Conservation (phyloP, 2,797 vertebrate species). For the Acomys russatus region DNA sequence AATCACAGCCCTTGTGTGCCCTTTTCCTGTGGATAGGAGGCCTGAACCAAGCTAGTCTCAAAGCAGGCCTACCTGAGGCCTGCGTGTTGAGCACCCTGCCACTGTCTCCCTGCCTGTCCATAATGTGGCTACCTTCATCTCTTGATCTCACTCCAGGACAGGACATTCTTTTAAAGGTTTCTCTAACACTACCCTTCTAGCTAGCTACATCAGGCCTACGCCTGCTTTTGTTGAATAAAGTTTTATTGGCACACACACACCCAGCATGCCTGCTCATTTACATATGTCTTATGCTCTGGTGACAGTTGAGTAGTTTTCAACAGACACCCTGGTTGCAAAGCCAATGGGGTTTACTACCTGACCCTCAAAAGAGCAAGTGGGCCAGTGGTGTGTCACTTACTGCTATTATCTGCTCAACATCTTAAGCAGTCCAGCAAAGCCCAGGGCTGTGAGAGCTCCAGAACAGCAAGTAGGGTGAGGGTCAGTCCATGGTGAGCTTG, state of each 20-base stretch:
- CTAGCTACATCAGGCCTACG: no score
- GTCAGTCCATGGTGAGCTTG: background rate
- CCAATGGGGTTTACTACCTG: background rate
- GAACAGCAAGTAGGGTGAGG: background rate
- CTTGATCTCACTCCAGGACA: no score
- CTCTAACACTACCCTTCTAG: background rate
- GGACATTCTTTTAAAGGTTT: background rate
- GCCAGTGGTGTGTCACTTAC: background rate
- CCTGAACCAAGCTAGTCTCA: background rate
- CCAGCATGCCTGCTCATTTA: background rate
- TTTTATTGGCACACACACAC: background rate
- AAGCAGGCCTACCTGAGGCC: background rate
- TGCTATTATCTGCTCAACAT: background rate
- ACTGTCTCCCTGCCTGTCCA: background rate
- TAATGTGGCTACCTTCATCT: background rate
- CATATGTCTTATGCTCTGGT: background rate
- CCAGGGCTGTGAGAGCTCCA: background rate
- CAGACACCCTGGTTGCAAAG: background rate
- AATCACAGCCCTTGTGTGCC: background rate
- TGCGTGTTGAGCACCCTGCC: background rate
- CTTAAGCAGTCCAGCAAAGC: background rate
- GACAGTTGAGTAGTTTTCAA: background rate
- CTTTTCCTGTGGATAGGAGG: rapidly evolving
- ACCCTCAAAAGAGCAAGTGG: background rate
- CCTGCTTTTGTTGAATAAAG: background rate